These are phyloP conservation scores for Formica selysi DNA, from an alignment of 1,140 invertebrate species.

Conservation along the genomic window DNA sequence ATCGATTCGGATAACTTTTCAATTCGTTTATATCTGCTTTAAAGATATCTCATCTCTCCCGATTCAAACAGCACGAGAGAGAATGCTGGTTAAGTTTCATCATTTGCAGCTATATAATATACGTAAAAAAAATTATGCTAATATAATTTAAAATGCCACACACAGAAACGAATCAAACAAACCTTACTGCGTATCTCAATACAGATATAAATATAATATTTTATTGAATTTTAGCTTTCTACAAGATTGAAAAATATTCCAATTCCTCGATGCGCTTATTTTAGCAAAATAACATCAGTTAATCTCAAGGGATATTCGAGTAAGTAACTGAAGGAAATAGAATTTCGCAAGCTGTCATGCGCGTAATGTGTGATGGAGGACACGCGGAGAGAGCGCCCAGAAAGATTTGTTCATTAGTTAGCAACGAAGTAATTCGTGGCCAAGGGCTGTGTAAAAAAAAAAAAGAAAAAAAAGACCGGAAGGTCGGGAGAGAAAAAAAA, in stretches of 20 bases:
- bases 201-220: not conserved
- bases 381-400: conserved; percentile 16
- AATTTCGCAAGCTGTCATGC: conserved; percentile 50
- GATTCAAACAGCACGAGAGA: not conserved
- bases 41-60: not conserved
- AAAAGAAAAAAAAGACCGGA: conserved; percentile 3
- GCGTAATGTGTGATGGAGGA: conserved; percentile 52
- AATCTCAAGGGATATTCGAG: conserved; percentile 34
- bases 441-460: not conserved
- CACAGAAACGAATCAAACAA: not conserved
- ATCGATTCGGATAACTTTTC: conserved; percentile 7
- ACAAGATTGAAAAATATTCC: conserved; percentile 2
- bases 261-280: conserved; percentile 38
- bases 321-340: conserved; percentile 37
- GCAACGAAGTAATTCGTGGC: conserved; percentile 55
- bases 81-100: not conserved
- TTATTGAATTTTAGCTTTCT: not conserved
- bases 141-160: not conserved
- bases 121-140: not conserved
- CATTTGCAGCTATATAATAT: not conserved
- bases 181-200: not conserved
- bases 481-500: conserved; percentile 33
- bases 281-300: conserved; percentile 40
- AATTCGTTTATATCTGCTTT: not conserved
- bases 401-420: conserved; percentile 67